A percentile compares a stretch with the other conserved stretches of the same genome.
Conservation (phyloP, 2,888 invertebrate genomes). For the Rhyacophila evoluta region DNA sequence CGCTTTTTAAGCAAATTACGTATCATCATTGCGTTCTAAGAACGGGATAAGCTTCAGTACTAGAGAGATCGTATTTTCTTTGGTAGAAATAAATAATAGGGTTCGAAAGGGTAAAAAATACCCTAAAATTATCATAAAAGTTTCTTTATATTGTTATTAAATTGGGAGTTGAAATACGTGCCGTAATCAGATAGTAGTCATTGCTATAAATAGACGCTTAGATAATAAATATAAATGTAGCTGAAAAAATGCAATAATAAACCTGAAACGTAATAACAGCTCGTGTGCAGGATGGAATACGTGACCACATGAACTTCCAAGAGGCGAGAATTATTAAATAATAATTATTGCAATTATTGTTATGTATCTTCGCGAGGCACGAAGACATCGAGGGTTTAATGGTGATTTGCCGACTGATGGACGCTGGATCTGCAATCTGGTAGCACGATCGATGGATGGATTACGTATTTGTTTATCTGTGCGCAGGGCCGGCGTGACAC, state of each 20-base stretch:
- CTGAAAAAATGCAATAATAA: background rate
- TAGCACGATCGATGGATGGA: background rate
- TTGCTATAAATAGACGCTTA: background rate
- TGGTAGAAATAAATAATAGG: too few relatives aligned
- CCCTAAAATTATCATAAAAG: too few relatives aligned
- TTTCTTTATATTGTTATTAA: too few relatives aligned
- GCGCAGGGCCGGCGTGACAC: background rate
- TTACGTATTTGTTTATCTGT: background rate
- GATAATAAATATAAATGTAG: background rate
- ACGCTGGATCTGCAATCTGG: background rate
- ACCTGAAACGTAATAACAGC: background rate
- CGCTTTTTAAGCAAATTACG: too few relatives aligned
- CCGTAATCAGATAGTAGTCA: background rate
- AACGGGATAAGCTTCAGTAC: too few relatives aligned
- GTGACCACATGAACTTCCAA: background rate
- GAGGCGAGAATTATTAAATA: background rate
- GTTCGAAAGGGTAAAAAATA: too few relatives aligned
- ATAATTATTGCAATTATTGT: background rate
- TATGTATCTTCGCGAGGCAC: background rate
- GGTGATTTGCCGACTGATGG: background rate
- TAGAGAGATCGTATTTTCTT: too few relatives aligned
- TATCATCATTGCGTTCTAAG: too few relatives aligned
- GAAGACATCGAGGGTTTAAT: background rate
- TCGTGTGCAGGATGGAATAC: background rate
- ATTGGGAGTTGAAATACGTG: too few relatives aligned